Evolutionary conservation across 2,113 vertebrate species (phyloP).

Genomic region (Herpailurus yagouaroundi): DNA sequence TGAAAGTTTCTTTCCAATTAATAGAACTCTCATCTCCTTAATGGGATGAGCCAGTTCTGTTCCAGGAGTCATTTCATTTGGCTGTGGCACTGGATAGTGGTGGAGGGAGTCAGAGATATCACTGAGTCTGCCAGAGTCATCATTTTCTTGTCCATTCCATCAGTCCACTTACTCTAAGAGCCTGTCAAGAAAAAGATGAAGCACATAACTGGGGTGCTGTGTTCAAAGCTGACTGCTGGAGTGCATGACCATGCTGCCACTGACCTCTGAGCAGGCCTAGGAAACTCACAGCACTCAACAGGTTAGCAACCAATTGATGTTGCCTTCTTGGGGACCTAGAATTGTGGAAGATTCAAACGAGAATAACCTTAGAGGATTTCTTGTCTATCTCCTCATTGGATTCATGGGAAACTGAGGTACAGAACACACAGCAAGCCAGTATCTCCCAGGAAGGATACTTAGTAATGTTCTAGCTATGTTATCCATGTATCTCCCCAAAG

Average conservation of each 20-base stretch:
- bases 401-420: slow-evolving; percentile 31
- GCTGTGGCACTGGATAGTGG: slow-evolving; percentile 45
- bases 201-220: not conserved
- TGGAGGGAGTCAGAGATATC: not conserved
- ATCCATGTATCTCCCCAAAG: not conserved
- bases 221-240: not conserved
- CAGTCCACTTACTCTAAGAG: slow-evolving; percentile 65
- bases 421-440: not conserved
- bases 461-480: not conserved
- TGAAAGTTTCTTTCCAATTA: slow-evolving; percentile 69
- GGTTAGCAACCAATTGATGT: not conserved
- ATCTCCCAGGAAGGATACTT: not conserved
- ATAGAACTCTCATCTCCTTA: slow-evolving; percentile 71
- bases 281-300: slow-evolving; percentile 43
- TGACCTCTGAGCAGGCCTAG: not conserved
- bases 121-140: slow-evolving; percentile 52
- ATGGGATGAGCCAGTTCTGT: slow-evolving; percentile 66
- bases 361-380: not conserved
- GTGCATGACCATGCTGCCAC: not conserved
- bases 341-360: not conserved
- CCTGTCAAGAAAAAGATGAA: slow-evolving; percentile 55
- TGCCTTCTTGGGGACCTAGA: not conserved
- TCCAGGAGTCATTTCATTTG: slow-evolving; percentile 78
- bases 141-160: slow-evolving; percentile 53
- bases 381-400: not conserved